Evolutionary conservation across 2,113 vertebrate species (phyloP).

Genomic region (Egretta garzetta): DNA sequence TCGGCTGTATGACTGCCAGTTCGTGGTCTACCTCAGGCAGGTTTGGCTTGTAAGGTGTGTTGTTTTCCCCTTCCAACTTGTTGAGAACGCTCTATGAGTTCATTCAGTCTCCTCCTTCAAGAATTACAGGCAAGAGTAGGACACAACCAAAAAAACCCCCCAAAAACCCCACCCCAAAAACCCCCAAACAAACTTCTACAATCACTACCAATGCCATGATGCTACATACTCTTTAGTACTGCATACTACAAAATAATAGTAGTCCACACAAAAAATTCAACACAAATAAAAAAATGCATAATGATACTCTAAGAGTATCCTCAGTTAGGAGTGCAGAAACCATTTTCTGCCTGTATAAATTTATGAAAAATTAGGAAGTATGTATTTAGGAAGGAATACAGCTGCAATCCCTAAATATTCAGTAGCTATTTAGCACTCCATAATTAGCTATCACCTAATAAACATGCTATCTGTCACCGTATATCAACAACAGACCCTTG

Average conservation of each 20-base stretch:
- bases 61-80: background rate
- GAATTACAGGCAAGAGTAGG: background rate
- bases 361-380: background rate
- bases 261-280: background rate
- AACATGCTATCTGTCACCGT: background rate
- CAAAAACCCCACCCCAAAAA: background rate
- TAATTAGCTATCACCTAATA: background rate
- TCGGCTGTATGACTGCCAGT: background rate
- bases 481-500: background rate
- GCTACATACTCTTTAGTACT: rapidly evolving
- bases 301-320: background rate
- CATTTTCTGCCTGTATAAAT: background rate
- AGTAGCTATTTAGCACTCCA: background rate
- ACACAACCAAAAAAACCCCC: background rate
- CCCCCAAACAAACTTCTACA: background rate
- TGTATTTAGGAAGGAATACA: background rate
- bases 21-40: background rate
- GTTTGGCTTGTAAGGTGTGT: background rate
- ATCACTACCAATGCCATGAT: background rate
- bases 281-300: background rate
- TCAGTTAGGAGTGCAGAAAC: background rate
- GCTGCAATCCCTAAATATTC: background rate
- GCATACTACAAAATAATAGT: background rate
- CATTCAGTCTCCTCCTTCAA: background rate
- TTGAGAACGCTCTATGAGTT: background rate